A percentile compares a stretch with the other conserved stretches of the same genome.
Conservation (phyloP, 2,888 invertebrate genomes). For the Drosophila prolongata region DNA sequence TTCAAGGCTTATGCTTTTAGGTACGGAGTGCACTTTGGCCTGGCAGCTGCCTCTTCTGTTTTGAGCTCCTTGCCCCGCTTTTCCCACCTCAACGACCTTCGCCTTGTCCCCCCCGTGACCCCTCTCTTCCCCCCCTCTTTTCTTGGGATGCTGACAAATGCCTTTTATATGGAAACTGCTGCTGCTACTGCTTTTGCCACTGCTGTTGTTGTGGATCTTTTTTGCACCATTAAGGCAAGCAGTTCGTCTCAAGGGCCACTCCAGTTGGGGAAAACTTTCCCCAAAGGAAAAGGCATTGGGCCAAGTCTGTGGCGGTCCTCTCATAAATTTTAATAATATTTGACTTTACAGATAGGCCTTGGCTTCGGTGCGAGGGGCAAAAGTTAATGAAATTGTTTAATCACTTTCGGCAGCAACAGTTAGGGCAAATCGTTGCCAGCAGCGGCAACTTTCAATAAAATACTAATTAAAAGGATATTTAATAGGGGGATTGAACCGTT, state of each 20-base stretch:
- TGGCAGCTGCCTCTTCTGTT: slow-evolving; percentile 37
- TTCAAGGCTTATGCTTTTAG: slow-evolving; percentile 46
- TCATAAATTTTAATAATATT: slow-evolving; percentile 74
- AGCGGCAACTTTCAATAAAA: slow-evolving; percentile 22
- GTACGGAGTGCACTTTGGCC: slow-evolving; percentile 50
- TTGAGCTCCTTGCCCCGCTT: slow-evolving; percentile 15
- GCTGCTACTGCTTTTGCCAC: not conserved
- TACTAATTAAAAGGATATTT: slow-evolving; percentile 25
- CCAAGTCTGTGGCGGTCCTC: slow-evolving; percentile 39
- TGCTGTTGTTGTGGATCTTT: slow-evolving; percentile 34
- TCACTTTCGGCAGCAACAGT: slow-evolving; percentile 50
- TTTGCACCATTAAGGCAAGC: slow-evolving; percentile 70
- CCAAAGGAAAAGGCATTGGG: slow-evolving; percentile 51
- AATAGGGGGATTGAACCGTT: slow-evolving; percentile 2
- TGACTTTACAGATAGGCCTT: slow-evolving; percentile 39
- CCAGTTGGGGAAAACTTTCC: slow-evolving; percentile 37
- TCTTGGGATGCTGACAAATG: slow-evolving; percentile 25
- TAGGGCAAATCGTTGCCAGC: slow-evolving; percentile 6
- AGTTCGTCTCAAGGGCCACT: slow-evolving; percentile 64
- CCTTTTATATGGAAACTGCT: slow-evolving; percentile 24
- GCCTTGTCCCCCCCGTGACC: not conserved
- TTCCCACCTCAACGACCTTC: slow-evolving; percentile 26
- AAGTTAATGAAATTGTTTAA: slow-evolving; percentile 72
- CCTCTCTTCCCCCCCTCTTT: not conserved
- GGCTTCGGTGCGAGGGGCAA: slow-evolving; percentile 3